phyloP scores from a whole-genome alignment of 2,113 vertebrate species.

The Eleginops maclovinus region DNA sequence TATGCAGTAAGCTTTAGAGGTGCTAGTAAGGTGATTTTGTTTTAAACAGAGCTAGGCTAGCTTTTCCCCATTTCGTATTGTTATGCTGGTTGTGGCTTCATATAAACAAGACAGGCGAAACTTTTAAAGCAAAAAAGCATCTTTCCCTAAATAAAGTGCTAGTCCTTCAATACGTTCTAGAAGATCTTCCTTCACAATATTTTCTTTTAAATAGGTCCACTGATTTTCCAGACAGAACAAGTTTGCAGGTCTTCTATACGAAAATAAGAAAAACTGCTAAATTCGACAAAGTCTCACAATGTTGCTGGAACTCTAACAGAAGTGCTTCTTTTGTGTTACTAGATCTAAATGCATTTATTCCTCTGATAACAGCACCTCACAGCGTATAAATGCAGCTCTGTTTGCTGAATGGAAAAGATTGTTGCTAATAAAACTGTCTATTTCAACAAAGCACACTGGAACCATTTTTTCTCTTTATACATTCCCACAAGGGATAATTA shows the following conservation, averaged over 20 bases:
- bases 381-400: conserved; percentile 33
- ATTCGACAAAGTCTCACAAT: conserved; percentile 17
- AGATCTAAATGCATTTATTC: conserved; percentile 40
- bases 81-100: background rate
- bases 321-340: conserved; percentile 29
- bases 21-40: too few relatives aligned
- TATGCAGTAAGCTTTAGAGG: background rate
- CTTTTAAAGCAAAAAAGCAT: too few relatives aligned
- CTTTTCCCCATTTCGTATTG: background rate
- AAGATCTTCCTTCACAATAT: background rate
- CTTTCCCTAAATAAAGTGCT: background rate
- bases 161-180: background rate
- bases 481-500: conserved; percentile 68
- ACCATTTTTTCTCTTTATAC: conserved; percentile 55
- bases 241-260: background rate
- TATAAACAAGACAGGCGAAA: too few relatives aligned
- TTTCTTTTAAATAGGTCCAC: background rate
- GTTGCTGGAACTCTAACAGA: background rate
- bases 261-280: conserved; percentile 7
- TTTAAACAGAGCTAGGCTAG: background rate
- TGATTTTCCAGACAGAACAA: background rate
- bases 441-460: conserved; percentile 40
- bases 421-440: conserved; percentile 55
- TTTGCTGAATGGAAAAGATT: conserved; percentile 48
- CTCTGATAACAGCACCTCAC: conserved; percentile 44